phyloP scores from a whole-genome alignment of 2,888 invertebrate genomes.

The Apotomis capreana region DNA sequence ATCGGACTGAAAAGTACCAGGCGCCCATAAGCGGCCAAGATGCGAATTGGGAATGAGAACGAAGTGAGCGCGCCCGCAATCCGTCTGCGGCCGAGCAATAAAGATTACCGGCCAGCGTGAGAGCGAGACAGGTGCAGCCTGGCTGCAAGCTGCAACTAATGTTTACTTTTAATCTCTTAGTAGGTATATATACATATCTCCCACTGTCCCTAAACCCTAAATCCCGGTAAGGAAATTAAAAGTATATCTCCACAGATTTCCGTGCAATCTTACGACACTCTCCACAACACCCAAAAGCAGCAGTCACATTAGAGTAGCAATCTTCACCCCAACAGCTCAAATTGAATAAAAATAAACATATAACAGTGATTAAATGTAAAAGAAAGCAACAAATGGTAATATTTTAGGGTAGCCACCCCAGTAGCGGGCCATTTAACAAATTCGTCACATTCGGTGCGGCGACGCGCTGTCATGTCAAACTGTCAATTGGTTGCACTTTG shows the following conservation, averaged over 20 bases:
- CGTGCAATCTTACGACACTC: not conserved
- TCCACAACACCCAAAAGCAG: not conserved
- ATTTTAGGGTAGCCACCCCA: conserved; percentile 1
- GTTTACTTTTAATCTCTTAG: conserved; percentile 22
- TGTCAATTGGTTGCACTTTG: conserved; percentile 32
- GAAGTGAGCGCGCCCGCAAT: conserved; percentile 45
- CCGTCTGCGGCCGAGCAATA: conserved; percentile 49
- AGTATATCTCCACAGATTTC: too few species aligned
- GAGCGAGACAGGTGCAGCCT: conserved; percentile 30
- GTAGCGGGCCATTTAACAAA: conserved; percentile 31
- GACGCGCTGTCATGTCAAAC: conserved; percentile 20
- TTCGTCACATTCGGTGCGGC: conserved; percentile 16
- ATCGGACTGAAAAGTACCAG: conserved; percentile 28
- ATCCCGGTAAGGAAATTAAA: too few species aligned
- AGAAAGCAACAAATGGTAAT: conserved; percentile 11
- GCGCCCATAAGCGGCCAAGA: conserved; percentile 38
- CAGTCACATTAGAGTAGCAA: not conserved
- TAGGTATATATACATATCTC: not conserved
- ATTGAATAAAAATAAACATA: conserved; percentile 27
- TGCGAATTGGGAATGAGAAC: conserved; percentile 38
- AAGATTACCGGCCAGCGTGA: conserved; percentile 46
- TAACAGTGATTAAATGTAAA: conserved; percentile 24
- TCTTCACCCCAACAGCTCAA: conserved; percentile 10
- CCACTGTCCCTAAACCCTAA: too few species aligned
- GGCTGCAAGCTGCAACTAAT: conserved; percentile 17